Evolutionary conservation across 2,888 invertebrate species (phyloP), one percentile per base, ranked within the genome.

Genomic region (Abrostola triplasia): DNA sequence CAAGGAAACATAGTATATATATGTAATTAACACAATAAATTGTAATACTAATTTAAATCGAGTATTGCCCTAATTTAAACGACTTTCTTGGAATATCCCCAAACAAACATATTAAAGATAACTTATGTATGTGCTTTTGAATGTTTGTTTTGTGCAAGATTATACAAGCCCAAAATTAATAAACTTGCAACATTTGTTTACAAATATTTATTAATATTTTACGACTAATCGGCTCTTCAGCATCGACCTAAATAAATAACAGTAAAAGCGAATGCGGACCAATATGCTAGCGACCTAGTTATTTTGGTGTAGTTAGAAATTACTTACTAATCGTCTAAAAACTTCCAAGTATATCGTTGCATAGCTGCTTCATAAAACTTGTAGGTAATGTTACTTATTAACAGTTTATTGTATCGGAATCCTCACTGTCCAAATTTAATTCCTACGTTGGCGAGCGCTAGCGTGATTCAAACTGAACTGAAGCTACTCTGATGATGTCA

Each of bases 381-480:
- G 52, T 57, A 54, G 36, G 36, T 56, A 57, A 70, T 67, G 57
- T 57, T 50, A 36, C 60, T 36, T 11, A 54, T 60, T 68, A 70
- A 70, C 66, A 74, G 67, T 79, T 82, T 77, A 72, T 77, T 75
- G 73, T n/a, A n/a, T n/a, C n/a, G n/a, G n/a, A 63, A 56, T 76
- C 59, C 58, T 64, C 70, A 61, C 76, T 63, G 72, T 73, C 76
- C 79, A 80, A 84, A 84, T 83, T 84, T 76, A 81, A 84, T 81
- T 83, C 78, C 83, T 84, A 86, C 83, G 76, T 72, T 80, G 81
- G 77, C 68, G 76, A 79, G 69, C 80, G 79, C 72, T 74, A 82
- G 80, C 80, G 84, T 87, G 88, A 90, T 86, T 87, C 89, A 88
- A 88, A 87, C 83, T 79, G 83, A 88, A 87, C 87, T 84, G 84